Conservation (phyloP, 2,113 vertebrate genomes). For the Mormoops blainvillei region DNA sequence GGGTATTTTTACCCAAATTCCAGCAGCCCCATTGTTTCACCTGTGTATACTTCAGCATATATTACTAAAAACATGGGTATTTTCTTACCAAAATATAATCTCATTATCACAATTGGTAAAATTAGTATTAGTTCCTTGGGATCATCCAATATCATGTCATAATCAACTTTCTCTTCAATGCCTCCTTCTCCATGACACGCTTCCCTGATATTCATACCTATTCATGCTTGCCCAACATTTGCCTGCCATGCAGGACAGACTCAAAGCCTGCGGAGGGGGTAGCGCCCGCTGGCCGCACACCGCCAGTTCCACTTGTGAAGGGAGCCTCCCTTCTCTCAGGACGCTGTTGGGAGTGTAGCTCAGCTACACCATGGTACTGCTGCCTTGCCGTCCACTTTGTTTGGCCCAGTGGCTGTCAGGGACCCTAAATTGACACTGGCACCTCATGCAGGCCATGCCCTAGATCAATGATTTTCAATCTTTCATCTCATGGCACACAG, state of each 20-base stretch:
- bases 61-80: not conserved
- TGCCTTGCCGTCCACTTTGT: not conserved
- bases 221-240: not conserved
- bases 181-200: not conserved
- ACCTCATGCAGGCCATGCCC: not conserved
- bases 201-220: no score
- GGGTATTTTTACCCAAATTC: not conserved
- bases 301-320: no score
- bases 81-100: not conserved
- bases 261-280: fast-evolving
- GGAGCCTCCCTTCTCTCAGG: not conserved
- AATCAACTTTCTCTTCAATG: not conserved
- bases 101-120: not conserved
- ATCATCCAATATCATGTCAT: not conserved
- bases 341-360: not conserved
- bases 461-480: no score
- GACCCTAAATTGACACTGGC: not conserved
- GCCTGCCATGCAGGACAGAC: not conserved
- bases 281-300: fast-evolving
- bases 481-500: no score
- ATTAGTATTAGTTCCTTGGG: not conserved
- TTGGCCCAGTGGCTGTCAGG: not conserved
- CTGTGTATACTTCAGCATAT: fast-evolving
- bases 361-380: not conserved
- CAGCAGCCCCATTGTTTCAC: not conserved